These are phyloP conservation scores for Gyrodactylus salaris DNA, from an alignment of 1,140 invertebrate species.

Conservation along the genomic window DNA sequence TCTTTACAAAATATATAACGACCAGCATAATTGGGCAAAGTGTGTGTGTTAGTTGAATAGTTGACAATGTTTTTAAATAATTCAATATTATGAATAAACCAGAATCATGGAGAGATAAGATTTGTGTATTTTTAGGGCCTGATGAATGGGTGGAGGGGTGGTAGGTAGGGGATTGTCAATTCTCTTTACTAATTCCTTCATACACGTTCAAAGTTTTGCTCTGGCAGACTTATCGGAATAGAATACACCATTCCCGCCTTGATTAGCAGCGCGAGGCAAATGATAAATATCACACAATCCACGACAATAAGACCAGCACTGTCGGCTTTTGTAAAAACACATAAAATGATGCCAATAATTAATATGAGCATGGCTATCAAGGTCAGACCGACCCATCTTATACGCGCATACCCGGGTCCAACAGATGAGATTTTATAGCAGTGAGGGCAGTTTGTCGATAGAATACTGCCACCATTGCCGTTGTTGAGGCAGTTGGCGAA, in stretches of 20 bases:
- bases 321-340: not conserved
- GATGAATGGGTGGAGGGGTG: too few relatives aligned
- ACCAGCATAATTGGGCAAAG: too few relatives aligned
- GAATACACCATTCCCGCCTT: not conserved
- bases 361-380: not conserved
- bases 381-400: not conserved
- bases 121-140: too few relatives aligned
- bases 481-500: not conserved
- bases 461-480: not conserved
- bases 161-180: too few relatives aligned
- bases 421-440: not conserved
- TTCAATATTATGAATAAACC: too few relatives aligned
- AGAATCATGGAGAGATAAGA: too few relatives aligned
- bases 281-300: not conserved
- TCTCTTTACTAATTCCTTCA: slow-evolving; percentile 1
- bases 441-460: not conserved
- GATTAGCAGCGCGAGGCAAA: not conserved
- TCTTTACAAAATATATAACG: too few relatives aligned
- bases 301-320: not conserved
- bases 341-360: not conserved
- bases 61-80: too few relatives aligned
- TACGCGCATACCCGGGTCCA: not conserved
- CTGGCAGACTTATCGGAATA: not conserved
- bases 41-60: too few relatives aligned
- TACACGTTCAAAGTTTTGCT: slow-evolving; percentile 3